A percentile compares a stretch with the other conserved stretches of the same genome.
Evolutionary conservation across 2,113 vertebrate genomes (phyloP).

Genomic region (Procavia capensis): DNA sequence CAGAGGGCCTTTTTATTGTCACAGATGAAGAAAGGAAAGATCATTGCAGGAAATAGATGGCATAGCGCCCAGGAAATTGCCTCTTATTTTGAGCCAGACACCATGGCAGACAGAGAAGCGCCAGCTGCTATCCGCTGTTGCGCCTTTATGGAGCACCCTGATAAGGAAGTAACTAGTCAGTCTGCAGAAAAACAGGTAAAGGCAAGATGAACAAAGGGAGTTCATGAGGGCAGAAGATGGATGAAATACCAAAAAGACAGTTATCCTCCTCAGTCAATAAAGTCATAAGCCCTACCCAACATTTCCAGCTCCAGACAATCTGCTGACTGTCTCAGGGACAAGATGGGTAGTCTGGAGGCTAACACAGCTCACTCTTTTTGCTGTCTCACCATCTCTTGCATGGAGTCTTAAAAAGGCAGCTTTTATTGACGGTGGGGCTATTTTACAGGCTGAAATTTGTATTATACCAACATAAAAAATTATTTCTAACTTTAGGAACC

Average conservation of each 20-base stretch:
- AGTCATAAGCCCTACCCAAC: not conserved
- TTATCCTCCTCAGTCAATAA: not conserved
- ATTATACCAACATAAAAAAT: not conserved
- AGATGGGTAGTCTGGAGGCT: not conserved
- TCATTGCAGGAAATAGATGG: not conserved
- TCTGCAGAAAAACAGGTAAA: not conserved
- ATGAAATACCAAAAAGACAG: not conserved
- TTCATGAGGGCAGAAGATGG: not conserved
- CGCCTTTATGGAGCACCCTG: not conserved
- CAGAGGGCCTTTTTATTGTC: not conserved
- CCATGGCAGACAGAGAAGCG: not conserved
- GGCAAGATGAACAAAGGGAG: not conserved
- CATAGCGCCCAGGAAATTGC: not conserved
- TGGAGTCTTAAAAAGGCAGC: not conserved
- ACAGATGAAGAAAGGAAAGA: not conserved
- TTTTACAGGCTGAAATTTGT: not conserved
- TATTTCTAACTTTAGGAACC: not conserved
- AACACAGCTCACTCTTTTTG: not conserved
- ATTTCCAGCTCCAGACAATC: not conserved
- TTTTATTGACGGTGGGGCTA: not conserved
- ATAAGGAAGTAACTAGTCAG: not conserved
- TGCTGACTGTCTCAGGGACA: not conserved
- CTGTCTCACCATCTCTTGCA: not conserved
- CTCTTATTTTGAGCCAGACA: not conserved
- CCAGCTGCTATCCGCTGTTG: not conserved